Percentiles rank a stretch among this genome's conserved stretches.
phyloP scores from a whole-genome alignment of 2,888 invertebrate species.

The Proisotoma minuta region DNA sequence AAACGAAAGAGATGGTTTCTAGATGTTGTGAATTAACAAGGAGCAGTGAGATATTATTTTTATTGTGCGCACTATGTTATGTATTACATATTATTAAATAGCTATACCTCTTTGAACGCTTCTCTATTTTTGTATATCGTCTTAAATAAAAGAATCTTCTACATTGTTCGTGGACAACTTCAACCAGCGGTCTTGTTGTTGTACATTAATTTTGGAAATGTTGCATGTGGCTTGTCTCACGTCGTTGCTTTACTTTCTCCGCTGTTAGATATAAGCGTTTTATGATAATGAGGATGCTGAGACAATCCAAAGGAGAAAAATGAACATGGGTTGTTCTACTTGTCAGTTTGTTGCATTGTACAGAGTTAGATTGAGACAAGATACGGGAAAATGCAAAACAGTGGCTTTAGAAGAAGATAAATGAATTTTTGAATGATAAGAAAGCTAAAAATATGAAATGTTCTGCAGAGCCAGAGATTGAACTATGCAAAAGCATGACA shows the following conservation, averaged over 20 bases:
- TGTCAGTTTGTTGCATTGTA: background rate
- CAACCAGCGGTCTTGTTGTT: no score
- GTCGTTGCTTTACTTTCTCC: slow-evolving; percentile 3
- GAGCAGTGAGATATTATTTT: background rate
- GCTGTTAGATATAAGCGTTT: background rate
- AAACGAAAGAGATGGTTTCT: background rate
- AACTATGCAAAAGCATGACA: slow-evolving; percentile 11
- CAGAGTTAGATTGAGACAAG: background rate
- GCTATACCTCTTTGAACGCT: no score
- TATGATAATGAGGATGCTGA: slow-evolving; percentile 1
- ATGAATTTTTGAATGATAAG: slow-evolving; percentile 13
- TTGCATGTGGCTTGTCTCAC: no score
- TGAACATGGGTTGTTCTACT: slow-evolving; percentile 7
- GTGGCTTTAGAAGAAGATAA: slow-evolving; percentile 11
- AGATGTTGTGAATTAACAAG: background rate
- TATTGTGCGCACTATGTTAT: background rate
- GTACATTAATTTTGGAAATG: no score
- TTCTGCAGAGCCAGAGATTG: no score
- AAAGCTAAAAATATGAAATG: background rate
- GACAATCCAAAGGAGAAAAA: slow-evolving; percentile 7
- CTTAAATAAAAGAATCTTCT: no score
- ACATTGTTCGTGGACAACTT: no score
- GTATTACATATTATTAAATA: no score
- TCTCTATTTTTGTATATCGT: no score
- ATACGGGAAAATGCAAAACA: background rate